These are phyloP conservation scores for Drosophila picticornis DNA, from an alignment of 2,888 invertebrate species.

Conservation along the genomic window DNA sequence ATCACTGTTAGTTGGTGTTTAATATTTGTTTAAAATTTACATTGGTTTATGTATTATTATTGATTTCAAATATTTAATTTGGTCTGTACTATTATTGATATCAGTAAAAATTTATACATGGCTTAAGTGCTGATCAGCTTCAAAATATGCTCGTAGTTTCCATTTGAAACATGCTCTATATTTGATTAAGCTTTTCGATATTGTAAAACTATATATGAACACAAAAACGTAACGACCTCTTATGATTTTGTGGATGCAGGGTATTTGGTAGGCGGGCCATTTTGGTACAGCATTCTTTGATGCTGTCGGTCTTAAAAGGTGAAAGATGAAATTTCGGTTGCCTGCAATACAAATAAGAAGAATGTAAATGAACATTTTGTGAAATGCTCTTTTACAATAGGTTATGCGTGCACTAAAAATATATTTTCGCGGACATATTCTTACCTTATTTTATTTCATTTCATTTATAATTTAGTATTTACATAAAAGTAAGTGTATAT, in stretches of 20 bases:
- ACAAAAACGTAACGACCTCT: background rate
- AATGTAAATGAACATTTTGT: conserved; percentile 53
- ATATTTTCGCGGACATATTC: conserved; percentile 41
- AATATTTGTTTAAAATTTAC: background rate
- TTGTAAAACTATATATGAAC: background rate
- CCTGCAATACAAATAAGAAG: conserved; percentile 52
- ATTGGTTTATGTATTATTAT: background rate
- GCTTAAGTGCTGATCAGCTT: background rate
- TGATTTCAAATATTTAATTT: background rate
- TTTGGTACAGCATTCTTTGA: conserved; percentile 7
- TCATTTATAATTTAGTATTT: conserved; percentile 41
- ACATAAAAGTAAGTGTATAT: conserved; percentile 30
- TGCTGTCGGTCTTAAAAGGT: conserved; percentile 44
- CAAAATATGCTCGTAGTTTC: background rate
- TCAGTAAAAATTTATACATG: background rate
- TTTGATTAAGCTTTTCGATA: background rate
- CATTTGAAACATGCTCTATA: background rate
- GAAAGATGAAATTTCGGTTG: conserved; percentile 56
- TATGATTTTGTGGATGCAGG: background rate
- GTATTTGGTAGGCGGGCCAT: conserved; percentile 4
- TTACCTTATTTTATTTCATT: conserved; percentile 41
- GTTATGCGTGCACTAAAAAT: conserved; percentile 70
- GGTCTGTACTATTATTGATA: background rate
- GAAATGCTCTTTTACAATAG: conserved; percentile 66
- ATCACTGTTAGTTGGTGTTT: background rate